Percentiles rank a stretch among this genome's conserved stretches.
Evolutionary conservation across 92 coral and sea anemone genomes (phyloP).

Genomic region (Porites divaricata): DNA sequence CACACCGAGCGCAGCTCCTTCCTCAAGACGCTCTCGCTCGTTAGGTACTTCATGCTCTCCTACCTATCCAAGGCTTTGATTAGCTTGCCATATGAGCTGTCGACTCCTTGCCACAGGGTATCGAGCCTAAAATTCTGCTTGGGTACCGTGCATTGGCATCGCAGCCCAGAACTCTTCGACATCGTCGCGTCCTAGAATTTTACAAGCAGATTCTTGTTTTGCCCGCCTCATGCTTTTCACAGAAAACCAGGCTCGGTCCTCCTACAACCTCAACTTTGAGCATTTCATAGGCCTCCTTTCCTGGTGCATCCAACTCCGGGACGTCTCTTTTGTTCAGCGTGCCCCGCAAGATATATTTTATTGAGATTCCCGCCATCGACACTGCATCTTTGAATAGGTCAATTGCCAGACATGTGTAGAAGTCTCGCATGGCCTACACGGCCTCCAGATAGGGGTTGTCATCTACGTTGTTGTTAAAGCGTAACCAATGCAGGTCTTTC

Average conservation of each 20-base stretch:
- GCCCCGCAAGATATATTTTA: neutral
- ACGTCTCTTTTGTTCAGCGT: neutral
- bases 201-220: too few species aligned
- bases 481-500: neutral
- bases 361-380: neutral
- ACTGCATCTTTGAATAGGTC: conserved; percentile 19
- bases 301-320: neutral
- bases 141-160: neutral
- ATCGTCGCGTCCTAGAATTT: too few species aligned
- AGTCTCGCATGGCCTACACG: neutral
- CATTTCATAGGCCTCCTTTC: neutral
- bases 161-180: neutral
- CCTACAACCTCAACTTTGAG: neutral
- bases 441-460: conserved; percentile 12
- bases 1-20: neutral
- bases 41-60: neutral
- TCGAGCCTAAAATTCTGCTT: neutral
- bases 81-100: conserved; percentile 14
- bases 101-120: neutral
- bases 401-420: neutral
- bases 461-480: conserved; percentile 33
- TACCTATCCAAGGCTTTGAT: conserved; percentile 28
- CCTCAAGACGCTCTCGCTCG: neutral
- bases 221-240: neutral
- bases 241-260: neutral